Base-by-base conservation (phyloP, 2,113 vertebrate species). In the Asarcornis scutulata region DNA sequence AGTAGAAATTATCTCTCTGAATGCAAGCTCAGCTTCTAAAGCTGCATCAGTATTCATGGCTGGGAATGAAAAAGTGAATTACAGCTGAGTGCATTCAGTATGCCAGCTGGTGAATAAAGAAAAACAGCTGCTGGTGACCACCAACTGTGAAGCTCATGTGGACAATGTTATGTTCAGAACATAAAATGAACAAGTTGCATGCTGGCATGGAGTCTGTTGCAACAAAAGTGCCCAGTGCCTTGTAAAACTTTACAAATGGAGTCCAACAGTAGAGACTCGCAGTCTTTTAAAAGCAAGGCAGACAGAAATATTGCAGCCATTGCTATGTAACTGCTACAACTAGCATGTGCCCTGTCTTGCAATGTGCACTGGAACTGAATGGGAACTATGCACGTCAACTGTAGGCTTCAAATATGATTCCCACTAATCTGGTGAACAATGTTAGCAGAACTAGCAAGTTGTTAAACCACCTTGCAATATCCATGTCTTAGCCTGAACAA, bases 141-240 rank as follows among this genome's bases (percentile, higher is more conserved):
- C 87, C 88, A 94, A 69, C 86, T 96, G 95, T 62, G 94, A 86
- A 89, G 58, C 86, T 91, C 73, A 91, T 56, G 80, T 9, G 36
- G 64, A 86, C 86, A 76, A 50, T 73, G 34, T 96, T 88, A 86
- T 86, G 67, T 64, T 96, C 91, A 89, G 22, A 72, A 80, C 56
- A 82, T 68, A 68, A 96, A 97, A 90, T 26, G 36, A 96, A 81
- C 52, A 96, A 90, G 80, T 95, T 94, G 68, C 73, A 40, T 34
- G 93, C 95, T 95, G 88, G 73, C 73, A 62, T 84, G 68, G 36
- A 95, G 63, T 93, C 90, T 94, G 74, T 86, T 93, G 69, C 90
- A 86, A 80, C 42, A 91, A 55, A 89, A 91, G 74, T 62, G 22
- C 76, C 83, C 90, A 92, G 3, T 69, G 34, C 50, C 25, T 86